phyloP scores from a whole-genome alignment of 2,888 invertebrate genomes.

The Euclidia mi region DNA sequence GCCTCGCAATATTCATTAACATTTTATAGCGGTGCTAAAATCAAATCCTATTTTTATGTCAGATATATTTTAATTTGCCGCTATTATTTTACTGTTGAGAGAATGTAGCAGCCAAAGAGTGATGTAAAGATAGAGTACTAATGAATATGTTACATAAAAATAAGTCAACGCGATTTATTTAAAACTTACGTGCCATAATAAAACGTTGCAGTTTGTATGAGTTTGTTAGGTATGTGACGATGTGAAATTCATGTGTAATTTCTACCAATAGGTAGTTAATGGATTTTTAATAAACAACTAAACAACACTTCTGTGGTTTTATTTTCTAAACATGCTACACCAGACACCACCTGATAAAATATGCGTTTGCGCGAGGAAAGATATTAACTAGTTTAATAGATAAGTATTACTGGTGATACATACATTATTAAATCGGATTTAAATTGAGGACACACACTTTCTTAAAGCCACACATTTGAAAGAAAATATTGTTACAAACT shows the following conservation, averaged over 20 bases:
- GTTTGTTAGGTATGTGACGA: constrained; percentile 64
- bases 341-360: too few species aligned
- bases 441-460: too few species aligned
- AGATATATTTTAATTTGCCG: too few species aligned
- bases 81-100: not conserved
- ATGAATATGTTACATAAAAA: not conserved
- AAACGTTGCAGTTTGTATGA: constrained; percentile 61
- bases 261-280: constrained; percentile 73
- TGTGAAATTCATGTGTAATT: constrained; percentile 67
- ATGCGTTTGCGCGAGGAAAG: too few species aligned
- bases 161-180: constrained; percentile 24
- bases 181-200: constrained; percentile 39
- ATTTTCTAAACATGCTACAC: constrained; percentile 15
- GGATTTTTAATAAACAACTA: constrained; percentile 81
- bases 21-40: too few species aligned
- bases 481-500: too few species aligned
- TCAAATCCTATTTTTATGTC: too few species aligned
- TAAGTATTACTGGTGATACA: too few species aligned
- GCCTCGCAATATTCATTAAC: too few species aligned
- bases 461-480: too few species aligned
- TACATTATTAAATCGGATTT: too few species aligned
- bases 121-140: not conserved
- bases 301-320: constrained; percentile 53
- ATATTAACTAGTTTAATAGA: too few species aligned
- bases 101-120: not conserved